phyloP scores from a whole-genome alignment of 2,888 invertebrate genomes.

The Machimus atricapillus region DNA sequence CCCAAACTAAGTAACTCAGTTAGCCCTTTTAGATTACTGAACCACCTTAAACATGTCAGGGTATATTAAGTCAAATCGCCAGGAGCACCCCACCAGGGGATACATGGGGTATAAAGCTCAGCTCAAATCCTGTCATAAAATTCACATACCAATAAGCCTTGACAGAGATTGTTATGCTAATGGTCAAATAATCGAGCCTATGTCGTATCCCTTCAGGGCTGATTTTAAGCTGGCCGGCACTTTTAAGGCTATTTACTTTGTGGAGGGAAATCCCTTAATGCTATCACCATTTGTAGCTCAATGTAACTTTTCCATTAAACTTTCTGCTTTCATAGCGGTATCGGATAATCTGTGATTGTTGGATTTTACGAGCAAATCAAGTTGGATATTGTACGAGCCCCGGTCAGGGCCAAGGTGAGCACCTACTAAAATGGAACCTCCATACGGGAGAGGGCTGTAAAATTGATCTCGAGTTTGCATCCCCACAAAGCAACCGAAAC shows the following conservation, averaged over 20 bases:
- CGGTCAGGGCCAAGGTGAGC: not conserved
- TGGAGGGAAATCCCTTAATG: conserved; percentile 24
- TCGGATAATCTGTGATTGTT: conserved; percentile 44
- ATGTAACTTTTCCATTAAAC: conserved; percentile 46
- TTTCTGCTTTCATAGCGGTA: conserved; percentile 40
- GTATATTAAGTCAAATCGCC: not conserved
- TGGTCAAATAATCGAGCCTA: conserved; percentile 43
- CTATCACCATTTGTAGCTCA: conserved; percentile 41
- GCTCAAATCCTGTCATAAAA: conserved; percentile 42
- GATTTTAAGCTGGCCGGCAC: not conserved
- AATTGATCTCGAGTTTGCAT: conserved; percentile 42
- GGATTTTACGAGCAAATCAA: conserved; percentile 45
- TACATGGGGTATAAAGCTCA: not conserved
- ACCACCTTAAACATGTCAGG: conserved; percentile 8
- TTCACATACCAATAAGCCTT: conserved; percentile 42
- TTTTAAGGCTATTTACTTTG: conserved; percentile 37
- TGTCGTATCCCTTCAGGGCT: conserved; percentile 6
- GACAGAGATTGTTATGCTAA: conserved; percentile 46
- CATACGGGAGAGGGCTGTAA: conserved; percentile 2
- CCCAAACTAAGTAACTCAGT: not conserved
- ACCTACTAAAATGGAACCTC: conserved; percentile 27
- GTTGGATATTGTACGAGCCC: not conserved
- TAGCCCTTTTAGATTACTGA: not conserved
- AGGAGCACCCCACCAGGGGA: not conserved
- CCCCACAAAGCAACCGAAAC: not conserved